Evolutionary conservation across 1,140 invertebrate species (phyloP).

Genomic region (Drosophila serrata): DNA sequence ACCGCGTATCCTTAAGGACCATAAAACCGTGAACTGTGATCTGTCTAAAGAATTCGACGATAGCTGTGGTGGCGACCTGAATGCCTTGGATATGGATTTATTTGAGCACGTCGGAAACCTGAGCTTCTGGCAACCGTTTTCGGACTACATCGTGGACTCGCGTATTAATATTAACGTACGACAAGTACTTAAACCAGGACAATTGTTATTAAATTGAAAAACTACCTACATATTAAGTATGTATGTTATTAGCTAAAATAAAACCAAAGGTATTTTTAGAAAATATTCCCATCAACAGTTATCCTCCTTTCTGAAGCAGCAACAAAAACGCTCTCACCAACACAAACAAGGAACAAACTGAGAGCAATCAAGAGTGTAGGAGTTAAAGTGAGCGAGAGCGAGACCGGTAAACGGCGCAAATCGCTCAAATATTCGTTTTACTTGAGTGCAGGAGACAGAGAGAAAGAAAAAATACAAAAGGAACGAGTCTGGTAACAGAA

Average conservation of each 20-base stretch:
- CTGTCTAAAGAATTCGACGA: not conserved
- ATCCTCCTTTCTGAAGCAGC: too few species aligned
- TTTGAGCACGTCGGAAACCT: slow-evolving; percentile 73
- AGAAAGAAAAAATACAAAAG: too few species aligned
- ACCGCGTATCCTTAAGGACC: slow-evolving; percentile 89
- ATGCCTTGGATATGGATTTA: slow-evolving; percentile 49
- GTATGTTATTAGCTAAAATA: slow-evolving; percentile 6
- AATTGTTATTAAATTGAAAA: slow-evolving; percentile 12
- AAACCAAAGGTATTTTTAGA: not conserved
- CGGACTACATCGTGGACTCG: slow-evolving; percentile 87
- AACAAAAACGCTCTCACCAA: too few species aligned
- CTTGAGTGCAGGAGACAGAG: too few species aligned
- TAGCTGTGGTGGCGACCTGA: not conserved
- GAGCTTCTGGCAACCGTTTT: slow-evolving; percentile 87
- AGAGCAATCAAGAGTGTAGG: too few species aligned
- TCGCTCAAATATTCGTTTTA: too few species aligned
- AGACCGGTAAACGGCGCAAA: too few species aligned
- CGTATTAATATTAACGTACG: slow-evolving; percentile 93
- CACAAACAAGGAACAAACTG: too few species aligned
- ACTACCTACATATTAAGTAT: not conserved
- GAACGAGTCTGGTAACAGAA: too few species aligned
- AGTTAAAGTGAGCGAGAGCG: too few species aligned
- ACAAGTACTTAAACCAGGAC: slow-evolving; percentile 87
- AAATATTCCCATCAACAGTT: not conserved
- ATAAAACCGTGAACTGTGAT: slow-evolving; percentile 86